A percentile compares a stretch with the other conserved stretches of the same genome.
Conservation (phyloP, 2,113 vertebrate genomes). For the Empidonax alnorum region DNA sequence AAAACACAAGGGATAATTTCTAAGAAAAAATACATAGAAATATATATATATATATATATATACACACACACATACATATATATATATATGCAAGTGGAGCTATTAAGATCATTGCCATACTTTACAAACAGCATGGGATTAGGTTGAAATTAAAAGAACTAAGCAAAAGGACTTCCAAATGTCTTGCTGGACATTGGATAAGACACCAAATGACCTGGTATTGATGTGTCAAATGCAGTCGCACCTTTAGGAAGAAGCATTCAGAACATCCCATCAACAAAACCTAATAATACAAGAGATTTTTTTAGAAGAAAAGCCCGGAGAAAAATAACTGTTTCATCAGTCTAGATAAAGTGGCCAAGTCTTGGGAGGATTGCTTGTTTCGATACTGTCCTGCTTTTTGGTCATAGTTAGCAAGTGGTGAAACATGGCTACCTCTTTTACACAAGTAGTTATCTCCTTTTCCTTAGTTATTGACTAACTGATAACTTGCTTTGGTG, state of each 20-base stretch:
- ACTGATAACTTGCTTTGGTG: not conserved
- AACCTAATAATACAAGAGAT: constrained; percentile 45
- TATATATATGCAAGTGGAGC: constrained; percentile 10
- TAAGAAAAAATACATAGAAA: constrained; percentile 26
- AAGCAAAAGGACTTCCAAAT: constrained; percentile 55
- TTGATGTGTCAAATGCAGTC: constrained; percentile 45
- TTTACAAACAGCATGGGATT: constrained; percentile 64
- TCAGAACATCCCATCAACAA: constrained; percentile 58
- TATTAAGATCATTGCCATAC: constrained; percentile 61
- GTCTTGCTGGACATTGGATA: constrained; percentile 53
- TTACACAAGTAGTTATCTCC: not conserved
- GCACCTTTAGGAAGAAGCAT: constrained; percentile 42
- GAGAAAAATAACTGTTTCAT: not conserved
- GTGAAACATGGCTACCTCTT: not conserved
- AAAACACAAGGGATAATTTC: constrained; percentile 13
- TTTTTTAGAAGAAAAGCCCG: constrained; percentile 30
- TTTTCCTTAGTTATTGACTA: not conserved
- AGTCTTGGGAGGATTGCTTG: not conserved
- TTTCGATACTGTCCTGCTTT: not conserved
- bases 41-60: not conserved
- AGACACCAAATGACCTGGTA: constrained; percentile 47
- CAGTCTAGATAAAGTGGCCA: not conserved
- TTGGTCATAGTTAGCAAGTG: not conserved
- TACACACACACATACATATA: not conserved
- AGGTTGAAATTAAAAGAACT: constrained; percentile 54